Percentiles rank a stretch among this genome's conserved stretches.
Evolutionary conservation across 2,888 invertebrate genomes (phyloP).

Genomic region (Bruchidius siliquastri): DNA sequence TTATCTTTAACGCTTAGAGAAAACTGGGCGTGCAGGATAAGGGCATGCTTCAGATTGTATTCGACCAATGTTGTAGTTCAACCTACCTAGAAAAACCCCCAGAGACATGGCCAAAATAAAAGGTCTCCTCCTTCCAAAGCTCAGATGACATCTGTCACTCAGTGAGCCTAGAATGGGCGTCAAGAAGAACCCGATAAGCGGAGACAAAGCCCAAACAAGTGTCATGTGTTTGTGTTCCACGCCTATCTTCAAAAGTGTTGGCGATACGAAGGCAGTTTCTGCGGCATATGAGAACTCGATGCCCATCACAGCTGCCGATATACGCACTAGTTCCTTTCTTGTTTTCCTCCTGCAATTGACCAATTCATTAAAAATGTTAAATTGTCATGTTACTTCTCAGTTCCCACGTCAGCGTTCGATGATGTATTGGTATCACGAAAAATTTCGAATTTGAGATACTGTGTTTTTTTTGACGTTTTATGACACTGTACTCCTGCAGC

Average conservation of each 20-base stretch:
- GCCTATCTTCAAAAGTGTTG: slow-evolving; percentile 87
- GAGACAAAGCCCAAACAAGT: slow-evolving; percentile 91
- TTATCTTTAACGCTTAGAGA: too few relatives aligned
- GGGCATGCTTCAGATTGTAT: too few relatives aligned
- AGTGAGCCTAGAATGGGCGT: slow-evolving; percentile 89
- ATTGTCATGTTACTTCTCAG: too few relatives aligned
- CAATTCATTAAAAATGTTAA: background rate
- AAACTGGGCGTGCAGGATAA: too few relatives aligned
- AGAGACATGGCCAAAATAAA: slow-evolving; percentile 86
- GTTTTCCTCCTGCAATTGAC: slow-evolving; percentile 64
- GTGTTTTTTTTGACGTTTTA: too few relatives aligned
- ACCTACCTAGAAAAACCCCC: slow-evolving; percentile 81
- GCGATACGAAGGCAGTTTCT: slow-evolving; percentile 95
- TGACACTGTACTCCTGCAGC: too few relatives aligned
- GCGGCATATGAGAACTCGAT: slow-evolving; percentile 97
- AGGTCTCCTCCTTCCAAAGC: slow-evolving; percentile 81
- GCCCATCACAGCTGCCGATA: slow-evolving; percentile 94
- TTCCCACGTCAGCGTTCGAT: too few relatives aligned
- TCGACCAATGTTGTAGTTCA: too few relatives aligned
- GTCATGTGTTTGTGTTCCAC: slow-evolving; percentile 93
- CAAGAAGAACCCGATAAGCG: slow-evolving; percentile 88
- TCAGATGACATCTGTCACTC: slow-evolving; percentile 81
- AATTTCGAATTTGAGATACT: too few relatives aligned
- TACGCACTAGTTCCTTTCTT: slow-evolving; percentile 72
- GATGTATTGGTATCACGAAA: too few relatives aligned